Conservation (phyloP, 2,888 invertebrate genomes). For the Bugula neritina region DNA sequence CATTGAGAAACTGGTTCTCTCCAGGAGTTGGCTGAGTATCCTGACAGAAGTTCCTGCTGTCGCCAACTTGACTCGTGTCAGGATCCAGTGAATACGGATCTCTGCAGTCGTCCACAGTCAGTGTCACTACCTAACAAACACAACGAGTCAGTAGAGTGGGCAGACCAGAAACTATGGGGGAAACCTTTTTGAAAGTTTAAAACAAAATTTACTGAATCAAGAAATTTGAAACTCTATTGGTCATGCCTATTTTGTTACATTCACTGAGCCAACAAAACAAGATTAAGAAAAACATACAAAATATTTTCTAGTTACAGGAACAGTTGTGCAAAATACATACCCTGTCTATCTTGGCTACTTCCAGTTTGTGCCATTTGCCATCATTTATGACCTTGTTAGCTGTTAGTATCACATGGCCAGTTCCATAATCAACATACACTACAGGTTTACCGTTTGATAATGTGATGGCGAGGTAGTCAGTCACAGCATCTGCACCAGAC, state of each 20-base stretch:
- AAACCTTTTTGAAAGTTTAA: no score
- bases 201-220: no score
- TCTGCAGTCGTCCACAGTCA: slow-evolving; percentile 17
- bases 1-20: slow-evolving; percentile 90
- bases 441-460: slow-evolving; percentile 8
- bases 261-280: no score
- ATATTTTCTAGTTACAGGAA: no score
- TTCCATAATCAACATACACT: slow-evolving; percentile 10
- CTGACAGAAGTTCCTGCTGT: not conserved
- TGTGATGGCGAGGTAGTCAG: slow-evolving; percentile 50
- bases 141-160: no score
- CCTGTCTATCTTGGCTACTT: slow-evolving; percentile 64
- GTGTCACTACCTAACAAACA: not conserved
- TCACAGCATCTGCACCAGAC: slow-evolving; percentile 63
- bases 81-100: not conserved
- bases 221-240: no score
- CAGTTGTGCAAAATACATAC: no score
- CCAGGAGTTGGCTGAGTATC: slow-evolving; percentile 65
- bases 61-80: not conserved
- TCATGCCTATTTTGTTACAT: no score
- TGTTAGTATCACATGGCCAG: slow-evolving; percentile 19
- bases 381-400: slow-evolving; percentile 61
- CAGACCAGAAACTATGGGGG: no score
- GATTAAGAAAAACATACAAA: no score
- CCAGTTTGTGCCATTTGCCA: slow-evolving; percentile 94